Conservation (phyloP, 2,113 vertebrate species). For the mouse (Mus musculus) region DNA sequence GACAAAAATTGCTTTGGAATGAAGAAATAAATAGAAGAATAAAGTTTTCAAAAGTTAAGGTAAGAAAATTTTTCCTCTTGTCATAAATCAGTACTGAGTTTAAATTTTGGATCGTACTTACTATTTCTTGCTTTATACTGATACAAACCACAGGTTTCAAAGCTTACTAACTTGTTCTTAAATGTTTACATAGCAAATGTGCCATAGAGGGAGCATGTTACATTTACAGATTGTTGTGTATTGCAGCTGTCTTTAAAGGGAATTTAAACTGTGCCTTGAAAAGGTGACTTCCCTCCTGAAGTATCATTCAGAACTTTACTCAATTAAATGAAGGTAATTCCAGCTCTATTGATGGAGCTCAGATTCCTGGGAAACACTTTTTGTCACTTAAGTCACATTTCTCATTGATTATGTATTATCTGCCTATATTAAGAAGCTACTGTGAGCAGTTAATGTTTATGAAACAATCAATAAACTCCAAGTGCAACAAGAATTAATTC, state of each 20-base stretch:
- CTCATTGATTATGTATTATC: conserved; percentile 70
- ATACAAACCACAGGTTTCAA: conserved; percentile 29
- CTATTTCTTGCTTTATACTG: not conserved
- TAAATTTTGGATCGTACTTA: conserved; percentile 43
- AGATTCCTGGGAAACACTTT: conserved; percentile 58
- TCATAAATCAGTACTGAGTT: conserved; percentile 21
- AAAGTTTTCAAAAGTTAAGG: conserved; percentile 72
- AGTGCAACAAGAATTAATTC: conserved; percentile 69
- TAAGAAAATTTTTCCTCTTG: conserved; percentile 72
- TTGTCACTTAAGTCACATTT: conserved; percentile 67
- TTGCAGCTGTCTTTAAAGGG: conserved; percentile 35
- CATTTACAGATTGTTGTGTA: conserved; percentile 40
- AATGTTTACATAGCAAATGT: conserved; percentile 12
- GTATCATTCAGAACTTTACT: conserved; percentile 41
- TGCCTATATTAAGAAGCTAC: conserved; percentile 74
- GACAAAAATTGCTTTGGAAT: conserved; percentile 56
- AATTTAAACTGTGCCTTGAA: conserved; percentile 27
- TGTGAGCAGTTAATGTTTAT: conserved; percentile 59
- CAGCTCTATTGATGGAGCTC: conserved; percentile 39
- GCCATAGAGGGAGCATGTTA: conserved; percentile 38
- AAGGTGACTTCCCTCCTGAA: conserved; percentile 13
- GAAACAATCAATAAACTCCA: conserved; percentile 76
- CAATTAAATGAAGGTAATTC: conserved; percentile 57
- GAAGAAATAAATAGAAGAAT: conserved; percentile 58
- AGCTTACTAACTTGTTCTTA: conserved; percentile 32